Base-by-base conservation (phyloP, 1,140 invertebrate species). In the Vollenhovia emeryi region DNA sequence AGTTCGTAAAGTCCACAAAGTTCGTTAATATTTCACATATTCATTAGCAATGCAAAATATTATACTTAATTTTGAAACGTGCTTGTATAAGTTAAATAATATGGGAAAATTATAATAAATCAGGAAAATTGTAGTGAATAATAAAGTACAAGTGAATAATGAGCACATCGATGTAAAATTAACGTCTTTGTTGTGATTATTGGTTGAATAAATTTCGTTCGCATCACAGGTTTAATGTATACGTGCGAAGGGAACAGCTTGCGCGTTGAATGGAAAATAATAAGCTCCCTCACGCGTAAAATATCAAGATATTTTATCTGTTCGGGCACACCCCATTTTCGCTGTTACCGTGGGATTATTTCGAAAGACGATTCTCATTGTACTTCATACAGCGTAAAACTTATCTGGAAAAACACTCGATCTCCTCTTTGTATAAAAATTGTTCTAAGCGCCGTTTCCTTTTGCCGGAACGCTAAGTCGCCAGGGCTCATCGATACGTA, bases 291-390 rank as follows among this genome's bases (percentile, higher is more conserved):
- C 30, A 76, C 60, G 57, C 57, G 68, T 85, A 33, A 55, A 59
- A 59, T 57, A 55, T 36, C 59, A 74, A 64, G 86, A 59, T 30
- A 45, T 75, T 80, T 80, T 87, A 89, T 88, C 85, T 84, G 73
- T 43, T 43, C n/a, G 55, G 64, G 60, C 60, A 62, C 50, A 11
- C 55, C 69, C 43, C 50, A 66, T 83, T 88, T 89, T 85, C 43
- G 76, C 74, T 69, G 71, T 89, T 85, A 71, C 66, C 71, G 62
- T 88, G 87, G 52, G 87, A 88, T 57, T 18, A 52, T 79, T 82
- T 82, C n/a, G n/a, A 78, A 36, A 57, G n/a, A 73, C 57, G 24
- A 59, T 33, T 24, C 50, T 82, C 66, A 8, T 73, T 57, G 66
- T 73, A 45, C 59, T 36, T 73, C 21, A 87, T 33, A 50, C 11